phyloP scores from a whole-genome alignment of 2,797 vertebrate species.

The Nannoperca obscura region DNA sequence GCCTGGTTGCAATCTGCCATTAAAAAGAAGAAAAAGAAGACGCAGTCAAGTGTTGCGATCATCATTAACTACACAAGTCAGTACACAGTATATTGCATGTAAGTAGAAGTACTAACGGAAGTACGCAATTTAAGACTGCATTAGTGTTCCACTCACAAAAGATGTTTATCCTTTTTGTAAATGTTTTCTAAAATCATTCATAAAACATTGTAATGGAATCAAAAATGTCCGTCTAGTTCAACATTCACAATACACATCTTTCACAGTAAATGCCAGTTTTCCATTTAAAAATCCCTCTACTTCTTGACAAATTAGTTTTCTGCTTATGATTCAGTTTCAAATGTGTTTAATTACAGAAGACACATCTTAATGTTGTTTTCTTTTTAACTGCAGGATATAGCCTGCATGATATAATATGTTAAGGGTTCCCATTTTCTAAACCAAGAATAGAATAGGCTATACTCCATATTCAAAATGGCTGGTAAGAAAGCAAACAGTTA shows the following conservation, averaged over 20 bases:
- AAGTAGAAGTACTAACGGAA: too few species aligned
- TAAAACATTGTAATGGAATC: neutral
- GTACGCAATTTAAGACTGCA: too few species aligned
- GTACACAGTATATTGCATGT: too few species aligned
- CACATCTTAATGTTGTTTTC: neutral
- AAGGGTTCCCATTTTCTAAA: neutral
- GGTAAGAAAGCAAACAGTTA: neutral
- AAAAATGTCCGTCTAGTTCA: neutral
- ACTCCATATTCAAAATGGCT: neutral
- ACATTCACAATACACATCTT: neutral
- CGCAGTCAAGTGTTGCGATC: too few species aligned
- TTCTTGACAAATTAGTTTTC: too few species aligned
- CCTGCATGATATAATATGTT: neutral
- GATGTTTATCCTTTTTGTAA: neutral
- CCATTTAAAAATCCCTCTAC: neutral
- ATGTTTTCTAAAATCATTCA: neutral
- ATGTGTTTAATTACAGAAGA: neutral
- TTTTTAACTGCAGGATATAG: neutral
- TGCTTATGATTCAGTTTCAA: neutral
- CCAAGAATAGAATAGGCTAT: too few species aligned
- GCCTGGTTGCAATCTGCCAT: too few species aligned
- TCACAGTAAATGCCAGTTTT: too few species aligned
- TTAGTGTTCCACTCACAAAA: neutral
- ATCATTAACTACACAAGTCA: too few species aligned
- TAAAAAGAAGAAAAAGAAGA: too few species aligned